Base-by-base conservation (phyloP, 2,113 vertebrate genomes). In the Polypterus bichir region DNA sequence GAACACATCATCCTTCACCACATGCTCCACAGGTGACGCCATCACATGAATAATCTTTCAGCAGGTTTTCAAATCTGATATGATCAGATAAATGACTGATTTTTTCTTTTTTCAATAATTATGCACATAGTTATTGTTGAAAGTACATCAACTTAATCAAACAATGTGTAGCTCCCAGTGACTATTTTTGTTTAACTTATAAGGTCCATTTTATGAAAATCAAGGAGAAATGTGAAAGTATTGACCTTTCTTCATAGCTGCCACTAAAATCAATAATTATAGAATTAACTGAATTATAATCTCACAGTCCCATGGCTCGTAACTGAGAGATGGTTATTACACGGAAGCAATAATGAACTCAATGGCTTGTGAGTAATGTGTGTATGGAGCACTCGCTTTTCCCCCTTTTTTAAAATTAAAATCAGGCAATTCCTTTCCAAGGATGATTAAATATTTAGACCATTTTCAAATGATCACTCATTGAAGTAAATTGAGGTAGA, bases 201-300 rank as follows among this genome's bases (percentile, higher is more conserved):
- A 49, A 54, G 67, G 58, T 61, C 45, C 59, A 56, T 66, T 63
- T 68, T 69, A 63, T 60, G 71, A 77, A 74, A 76, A 78, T 77
- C 68, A 80, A 70, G 70, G 73, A 58, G 69, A 63, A 44, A 9
- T 66, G 66, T 66, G 66, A 72, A 76, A 73, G 72, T 67, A 70
- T 67, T 77, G 80, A 83, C 80, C 78, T 83, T 82, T 81, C 73
- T 71, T 69, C 72, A 68, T 63, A 67, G 66, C 74, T 65, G 71
- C 70, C 66, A 46, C 73, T 61, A 63, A 71, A 83, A 83, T 78
- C 74, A 71, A 81, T 81, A 81, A 83, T 82, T 77, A 79, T 78
- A 71, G 74, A 78, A 82, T 82, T 83, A 80, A 80, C 71, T 77
- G 76, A 80, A 83, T 82, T 77, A 82, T 69, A 71, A 70, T 70